phyloP scores from a whole-genome alignment of 2,113 vertebrate species.

The Phylloscopus whistleri region DNA sequence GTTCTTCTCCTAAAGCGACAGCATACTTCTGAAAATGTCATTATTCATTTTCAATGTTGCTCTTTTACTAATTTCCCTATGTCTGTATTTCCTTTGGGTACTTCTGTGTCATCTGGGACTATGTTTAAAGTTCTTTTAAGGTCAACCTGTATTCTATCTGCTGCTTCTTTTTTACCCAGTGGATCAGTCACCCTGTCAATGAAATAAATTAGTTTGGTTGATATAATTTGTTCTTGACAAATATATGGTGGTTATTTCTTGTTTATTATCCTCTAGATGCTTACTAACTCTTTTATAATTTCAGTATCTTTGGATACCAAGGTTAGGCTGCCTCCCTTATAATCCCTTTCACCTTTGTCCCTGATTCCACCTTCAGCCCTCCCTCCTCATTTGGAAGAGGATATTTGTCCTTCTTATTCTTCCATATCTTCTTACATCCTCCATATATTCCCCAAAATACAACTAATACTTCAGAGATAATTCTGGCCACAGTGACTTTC shows the following conservation, averaged over 20 bases:
- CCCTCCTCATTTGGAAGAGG: not conserved
- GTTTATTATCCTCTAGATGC: not conserved
- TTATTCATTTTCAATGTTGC: not conserved
- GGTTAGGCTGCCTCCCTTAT: not conserved
- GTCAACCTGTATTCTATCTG: not conserved
- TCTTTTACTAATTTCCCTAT: not conserved
- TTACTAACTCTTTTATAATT: not conserved
- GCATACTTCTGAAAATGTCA: not conserved
- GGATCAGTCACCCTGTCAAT: not conserved
- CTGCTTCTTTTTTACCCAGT: not conserved
- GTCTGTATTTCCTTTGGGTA: not conserved
- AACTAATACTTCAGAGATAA: not conserved
- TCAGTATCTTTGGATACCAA: not conserved
- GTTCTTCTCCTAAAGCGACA: not conserved
- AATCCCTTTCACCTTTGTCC: not conserved
- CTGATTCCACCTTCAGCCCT: not conserved
- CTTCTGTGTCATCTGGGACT: not conserved
- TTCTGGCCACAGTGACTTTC: not conserved
- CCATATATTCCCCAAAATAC: not conserved
- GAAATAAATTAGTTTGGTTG: not conserved
- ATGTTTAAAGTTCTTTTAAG: not conserved
- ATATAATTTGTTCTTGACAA: not conserved
- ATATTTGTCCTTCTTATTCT: not conserved
- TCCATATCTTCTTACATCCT: not conserved
- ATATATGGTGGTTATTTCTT: not conserved